Evolutionary conservation across 2,797 vertebrate genomes (phyloP), one percentile per base, ranked within the genome.

Genomic region (Myiothlypis coronata): DNA sequence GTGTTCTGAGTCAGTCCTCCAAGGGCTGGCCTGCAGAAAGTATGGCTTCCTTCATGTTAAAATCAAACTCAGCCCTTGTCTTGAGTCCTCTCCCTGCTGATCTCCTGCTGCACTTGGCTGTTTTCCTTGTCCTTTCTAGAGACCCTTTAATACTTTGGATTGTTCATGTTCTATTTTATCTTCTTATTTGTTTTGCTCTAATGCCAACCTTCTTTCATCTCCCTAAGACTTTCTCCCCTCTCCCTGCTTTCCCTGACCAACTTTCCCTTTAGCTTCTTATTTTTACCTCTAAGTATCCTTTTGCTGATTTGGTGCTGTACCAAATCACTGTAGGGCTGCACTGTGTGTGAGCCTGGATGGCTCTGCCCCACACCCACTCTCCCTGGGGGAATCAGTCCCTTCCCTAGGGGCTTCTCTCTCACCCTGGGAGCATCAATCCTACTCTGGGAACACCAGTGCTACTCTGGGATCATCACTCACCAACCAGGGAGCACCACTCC

Each of bases 341-440:
- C 18, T 0, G 0, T 0, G 0, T 1, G 8, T 9, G 59, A 52
- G 28, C 81, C 34, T 1, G 0, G 41, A 12, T 17, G 14, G 14
- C 30, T 64, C 6, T 13, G 53, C 17, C 43, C 28, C 20, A 6
- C 1, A 0, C 9, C 32, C 20, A 8, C 9, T 26, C 20, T 30
- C 39, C 32, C 53, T 13, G 53, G 19, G 16, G 20, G 4, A 30
- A 47, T 14, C 72, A 30, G 11, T 63, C 30, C 21, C 18, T 30
- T 41, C 47, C 34, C 49, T 52, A 22, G 24, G n/a, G 47, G 14
- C 46, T n/a, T 2, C n/a, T 22, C 19, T 44, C 27, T 35, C 14
- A 34, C 57, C 41, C 8, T 34, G 15, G 39, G 17, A 55, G 11
- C 30, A 47, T 7, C 75, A 32, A 2, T 19, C 49, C 21, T 7